Conservation (phyloP, 2,113 vertebrate genomes). For the Oryzias celebensis region DNA sequence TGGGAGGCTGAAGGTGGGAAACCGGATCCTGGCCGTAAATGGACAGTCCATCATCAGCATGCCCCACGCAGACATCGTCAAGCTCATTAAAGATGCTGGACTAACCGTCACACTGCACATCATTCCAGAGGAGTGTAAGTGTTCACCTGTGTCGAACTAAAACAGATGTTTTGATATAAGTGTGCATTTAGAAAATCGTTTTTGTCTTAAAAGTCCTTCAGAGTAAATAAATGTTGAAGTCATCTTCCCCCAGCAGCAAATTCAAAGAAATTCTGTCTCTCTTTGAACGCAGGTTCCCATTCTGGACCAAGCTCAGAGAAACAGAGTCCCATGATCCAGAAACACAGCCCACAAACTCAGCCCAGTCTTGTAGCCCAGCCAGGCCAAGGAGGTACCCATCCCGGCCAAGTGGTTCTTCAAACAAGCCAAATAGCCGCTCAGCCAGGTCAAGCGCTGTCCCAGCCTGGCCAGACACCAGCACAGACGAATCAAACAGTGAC, state of each 20-base stretch:
- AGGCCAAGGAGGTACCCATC: conserved; percentile 74
- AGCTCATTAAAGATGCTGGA: conserved; percentile 98
- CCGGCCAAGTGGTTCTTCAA: conserved; percentile 48
- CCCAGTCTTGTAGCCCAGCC: conserved; percentile 75
- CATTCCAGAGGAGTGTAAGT: conserved; percentile 97
- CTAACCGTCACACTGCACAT: conserved; percentile 97
- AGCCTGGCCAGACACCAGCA: conserved; percentile 53
- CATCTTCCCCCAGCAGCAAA: too few species aligned
- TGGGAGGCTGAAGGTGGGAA: conserved; percentile 95
- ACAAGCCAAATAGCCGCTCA: conserved; percentile 55
- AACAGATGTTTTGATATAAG: background rate
- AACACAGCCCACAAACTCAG: conserved; percentile 87
- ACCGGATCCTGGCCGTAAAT: conserved; percentile 98
- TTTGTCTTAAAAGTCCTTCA: too few species aligned
- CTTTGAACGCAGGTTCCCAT: conserved; percentile 81
- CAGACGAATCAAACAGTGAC: conserved; percentile 55
- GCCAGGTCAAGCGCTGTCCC: conserved; percentile 53
- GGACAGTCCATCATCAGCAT: conserved; percentile 98
- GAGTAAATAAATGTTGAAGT: too few species aligned
- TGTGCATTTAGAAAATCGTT: background rate
- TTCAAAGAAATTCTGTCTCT: background rate
- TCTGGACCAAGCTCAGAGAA: conserved; percentile 95
- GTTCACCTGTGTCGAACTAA: background rate
- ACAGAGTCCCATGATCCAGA: conserved; percentile 95
- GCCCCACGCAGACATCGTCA: conserved; percentile 99